Evolutionary conservation across 2,888 invertebrate species (phyloP), one percentile per base, ranked within the genome.

Genomic region (Heliconius ismenius): DNA sequence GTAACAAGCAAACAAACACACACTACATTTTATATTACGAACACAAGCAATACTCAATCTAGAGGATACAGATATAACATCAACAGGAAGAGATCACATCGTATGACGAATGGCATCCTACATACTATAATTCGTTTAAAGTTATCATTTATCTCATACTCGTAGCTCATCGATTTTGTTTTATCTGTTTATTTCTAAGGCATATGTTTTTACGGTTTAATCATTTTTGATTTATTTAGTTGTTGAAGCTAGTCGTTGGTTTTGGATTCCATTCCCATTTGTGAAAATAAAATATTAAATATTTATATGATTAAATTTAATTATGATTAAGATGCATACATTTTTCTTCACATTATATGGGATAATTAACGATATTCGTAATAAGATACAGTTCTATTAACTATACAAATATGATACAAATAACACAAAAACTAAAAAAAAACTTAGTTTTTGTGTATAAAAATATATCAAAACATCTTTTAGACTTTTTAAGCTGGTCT

Each of bases 61-160:
- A 64, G 39, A 67, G 79, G 76, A 73, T 75, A 75, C 73, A 75
- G 79, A 79, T 79, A 76, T 49, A 63, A 63, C 73, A 79, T 79
- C 79, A 64, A 70, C 75, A 75, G 74, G 76, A 76, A 74, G 63
- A 58, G 69, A 76, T 67, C 39, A 68, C 73, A 76, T 79, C 79
- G 63, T 58, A 76, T 79, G 76, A 79, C 75, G 74, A 76, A 79
- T 77, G 68, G 79, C 73, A 75, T 79, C 75, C 79, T 75, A 76
- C 63, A 54, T 67, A n/a, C 67, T 39, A 39, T 39, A 39, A 75
- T 76, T 76, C 39, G 74, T 76, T 76, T 62, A 68, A n/a, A 72
- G 49, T 76, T 76, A 76, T 74, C 76, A 64, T 72, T 74, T 32
- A 73, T 39, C 62, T 39, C 21, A 63, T 73, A 13, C 62, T 39